Conservation (phyloP, 2,888 invertebrate species). For the Brachyptera putata region DNA sequence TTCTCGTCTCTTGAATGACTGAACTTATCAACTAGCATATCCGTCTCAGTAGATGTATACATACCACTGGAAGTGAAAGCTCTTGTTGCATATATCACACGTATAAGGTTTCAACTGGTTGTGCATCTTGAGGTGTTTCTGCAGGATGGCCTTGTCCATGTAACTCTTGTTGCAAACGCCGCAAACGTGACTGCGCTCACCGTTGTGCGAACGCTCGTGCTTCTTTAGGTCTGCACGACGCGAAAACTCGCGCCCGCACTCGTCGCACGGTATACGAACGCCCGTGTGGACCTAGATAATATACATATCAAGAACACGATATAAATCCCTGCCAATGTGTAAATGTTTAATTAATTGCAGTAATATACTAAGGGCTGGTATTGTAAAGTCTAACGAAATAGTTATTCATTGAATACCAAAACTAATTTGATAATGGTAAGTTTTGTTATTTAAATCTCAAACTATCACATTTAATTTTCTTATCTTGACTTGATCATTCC, state of each 20-base stretch:
- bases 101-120: slow-evolving; percentile 28
- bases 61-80: slow-evolving; percentile 32
- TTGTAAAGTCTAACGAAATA: no score
- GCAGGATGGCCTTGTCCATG: slow-evolving; percentile 26
- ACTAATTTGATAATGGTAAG: no score
- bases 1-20: no score
- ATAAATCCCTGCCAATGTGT: not conserved
- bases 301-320: no score
- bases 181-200: slow-evolving; percentile 26
- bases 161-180: slow-evolving; percentile 28
- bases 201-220: slow-evolving; percentile 26
- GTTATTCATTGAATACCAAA: not conserved
- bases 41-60: no score
- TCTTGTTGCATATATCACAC: slow-evolving; percentile 31
- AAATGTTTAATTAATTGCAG: not conserved
- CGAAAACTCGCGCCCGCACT: slow-evolving; percentile 31
- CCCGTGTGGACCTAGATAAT: slow-evolving; percentile 28
- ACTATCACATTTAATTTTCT: no score
- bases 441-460: no score
- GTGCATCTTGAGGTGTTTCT: slow-evolving; percentile 31
- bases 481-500: no score
- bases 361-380: no score
- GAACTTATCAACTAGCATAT: no score
- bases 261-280: slow-evolving; percentile 27
- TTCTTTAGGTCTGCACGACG: slow-evolving; percentile 29